phyloP scores from a whole-genome alignment of 2,888 invertebrate species.

The Eupithecia insigniata region DNA sequence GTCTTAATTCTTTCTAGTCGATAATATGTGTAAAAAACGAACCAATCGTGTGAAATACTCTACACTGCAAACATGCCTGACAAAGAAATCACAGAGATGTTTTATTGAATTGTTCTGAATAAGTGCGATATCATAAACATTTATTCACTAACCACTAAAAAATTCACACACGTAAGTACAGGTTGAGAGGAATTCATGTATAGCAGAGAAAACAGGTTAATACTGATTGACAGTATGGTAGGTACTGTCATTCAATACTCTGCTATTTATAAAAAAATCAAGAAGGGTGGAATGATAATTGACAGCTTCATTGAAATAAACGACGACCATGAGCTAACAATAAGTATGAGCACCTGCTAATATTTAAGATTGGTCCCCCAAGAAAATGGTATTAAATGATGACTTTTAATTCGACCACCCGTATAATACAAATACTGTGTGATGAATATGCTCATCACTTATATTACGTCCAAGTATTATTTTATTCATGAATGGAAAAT shows the following conservation, averaged over 20 bases:
- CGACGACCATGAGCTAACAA: background rate
- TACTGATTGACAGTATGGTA: background rate
- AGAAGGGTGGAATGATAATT: background rate
- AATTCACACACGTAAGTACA: conserved; percentile 17
- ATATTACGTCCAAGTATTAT: no score
- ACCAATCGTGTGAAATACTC: background rate
- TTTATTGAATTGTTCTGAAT: conserved; percentile 21
- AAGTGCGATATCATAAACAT: conserved; percentile 21
- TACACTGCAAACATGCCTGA: background rate
- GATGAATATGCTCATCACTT: background rate
- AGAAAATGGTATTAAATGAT: background rate
- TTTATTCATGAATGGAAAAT: no score
- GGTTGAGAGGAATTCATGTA: conserved; percentile 14
- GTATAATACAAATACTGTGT: background rate
- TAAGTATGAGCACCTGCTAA: background rate
- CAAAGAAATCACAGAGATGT: conserved; percentile 14
- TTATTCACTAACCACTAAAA: conserved; percentile 15
- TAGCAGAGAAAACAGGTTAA: background rate
- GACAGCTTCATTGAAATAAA: background rate
- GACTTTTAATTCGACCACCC: no score
- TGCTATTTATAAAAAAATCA: no score
- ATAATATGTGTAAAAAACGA: background rate
- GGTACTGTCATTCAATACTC: no score
- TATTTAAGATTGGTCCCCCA: background rate
- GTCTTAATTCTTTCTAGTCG: background rate